Base-by-base conservation (phyloP, 1,140 invertebrate species). In the Apis laboriosa region DNA sequence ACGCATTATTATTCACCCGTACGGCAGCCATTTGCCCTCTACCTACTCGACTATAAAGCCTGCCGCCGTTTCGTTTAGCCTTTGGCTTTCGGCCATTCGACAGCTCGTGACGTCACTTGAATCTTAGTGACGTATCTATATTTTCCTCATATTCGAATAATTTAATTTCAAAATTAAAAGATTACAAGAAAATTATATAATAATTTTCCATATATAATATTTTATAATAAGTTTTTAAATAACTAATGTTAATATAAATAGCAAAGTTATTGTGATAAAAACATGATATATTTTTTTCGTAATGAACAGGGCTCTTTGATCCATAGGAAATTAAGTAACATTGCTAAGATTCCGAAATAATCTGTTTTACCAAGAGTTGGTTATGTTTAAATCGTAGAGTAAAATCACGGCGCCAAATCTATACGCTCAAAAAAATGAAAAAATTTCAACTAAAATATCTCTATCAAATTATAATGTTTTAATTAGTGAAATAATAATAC, bases 21-120 rank as follows among this genome's bases (percentile, higher is more conserved):
- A 83, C 84, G 92, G 90, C 91, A 90, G 92, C 93, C 93, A 93
- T 94, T 93, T 93, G 90, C 90, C 90, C 83, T 89, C 88, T 88
- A 90, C 89, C 86, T 79, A 85, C 70, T 74, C 87, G 71, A 74
- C 87, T 85, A 73, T 51, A 66, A 64, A 75, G 73, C 84, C 76
- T 77, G 55, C 72, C 88, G 80, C 84, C 82, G 75, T 86, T 83
- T 89, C 81, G 72, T 83, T 89, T 88, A 90, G 91, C 90, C 90
- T 91, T 92, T 92, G 90, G 89, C 89, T 90, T 80, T 84, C 77
- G 67, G 88, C 89, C 90, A 90, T 90, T 86, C 73, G 73, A 83
- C 67, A 43, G 72, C 70, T 53, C 67, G n/a, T 89, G 90, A 90
- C 90, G 89, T 91, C 90, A 92, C 92, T 72, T 76, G 66, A 60